Evolutionary conservation across 2,797 vertebrate species (phyloP), one percentile per base, ranked within the genome.

Genomic region (Champsocephalus esox): DNA sequence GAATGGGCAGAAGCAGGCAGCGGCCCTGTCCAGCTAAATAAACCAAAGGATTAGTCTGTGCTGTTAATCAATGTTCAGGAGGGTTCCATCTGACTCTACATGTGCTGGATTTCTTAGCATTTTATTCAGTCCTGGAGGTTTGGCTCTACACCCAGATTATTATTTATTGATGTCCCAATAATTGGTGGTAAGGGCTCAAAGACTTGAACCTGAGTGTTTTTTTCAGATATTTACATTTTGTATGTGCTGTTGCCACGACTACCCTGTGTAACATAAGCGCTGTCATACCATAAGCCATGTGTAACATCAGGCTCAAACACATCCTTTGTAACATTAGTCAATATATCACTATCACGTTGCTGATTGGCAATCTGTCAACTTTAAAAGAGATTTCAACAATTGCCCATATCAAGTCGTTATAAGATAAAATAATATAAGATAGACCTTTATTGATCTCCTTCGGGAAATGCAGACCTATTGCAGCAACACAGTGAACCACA

Each of bases 21-120:
- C 57, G 19, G 41, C 41, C 60, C 34, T 0, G 4, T 70, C 19
- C 19, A 14, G 51, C 59, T 55, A 60, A 50, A 72, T 75, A 69
- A 45, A 75, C 59, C 64, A 68, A 75, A 75, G 41, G 59, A 77
- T 77, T 49, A 50, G 55, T 75, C 70, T 68, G 72, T 56, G 55
- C 55, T 77, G 55, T 68, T 57, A 72, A 80, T 80, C 66, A 72
- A 17, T 61, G 13, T 24, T 45, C 9, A 13, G 44, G 17, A 62
- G 59, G 49, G 56, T 70, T 76, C 24, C 44, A 66, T 72, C 51
- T 62, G 50, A 59, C 43, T 75, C 41, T 21, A 49, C 51, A 34
- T 68, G 32, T 46, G 21, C 44, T 41, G n/a, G 16, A 14, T 9
- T n/a, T 38, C 48, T 69, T 28, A 55, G 4, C 8, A 3, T 66